phyloP scores from a whole-genome alignment of 1,140 invertebrate species.

The Drosophila sp. region DNA sequence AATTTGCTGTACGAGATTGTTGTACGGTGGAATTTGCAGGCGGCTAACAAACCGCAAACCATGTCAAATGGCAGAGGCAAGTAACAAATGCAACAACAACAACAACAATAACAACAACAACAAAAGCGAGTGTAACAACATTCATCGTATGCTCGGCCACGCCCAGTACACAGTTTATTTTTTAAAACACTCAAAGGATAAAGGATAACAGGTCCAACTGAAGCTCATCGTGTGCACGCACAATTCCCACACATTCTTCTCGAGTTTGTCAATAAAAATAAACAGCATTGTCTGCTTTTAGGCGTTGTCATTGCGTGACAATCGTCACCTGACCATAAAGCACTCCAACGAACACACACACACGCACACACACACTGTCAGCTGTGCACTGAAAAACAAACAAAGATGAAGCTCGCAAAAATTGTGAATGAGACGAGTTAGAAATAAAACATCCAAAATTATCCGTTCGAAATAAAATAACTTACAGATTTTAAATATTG shows the following conservation, averaged over 20 bases:
- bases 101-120: slow-evolving; percentile 61
- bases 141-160: slow-evolving; percentile 53
- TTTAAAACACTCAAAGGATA: slow-evolving; percentile 78
- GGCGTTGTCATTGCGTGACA: slow-evolving; percentile 71
- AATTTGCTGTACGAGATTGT: slow-evolving; percentile 76
- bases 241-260: slow-evolving; percentile 74
- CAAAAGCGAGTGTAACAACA: slow-evolving; percentile 49
- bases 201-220: slow-evolving; percentile 53
- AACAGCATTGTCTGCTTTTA: slow-evolving; percentile 61
- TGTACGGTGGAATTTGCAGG: slow-evolving; percentile 68
- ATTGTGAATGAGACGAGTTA: no score
- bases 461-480: no score
- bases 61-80: slow-evolving; percentile 73
- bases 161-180: slow-evolving; percentile 53
- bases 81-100: slow-evolving; percentile 61
- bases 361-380: slow-evolving; percentile 3
- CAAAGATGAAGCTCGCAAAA: neutral
- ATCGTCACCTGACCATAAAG: slow-evolving; percentile 64
- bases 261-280: slow-evolving; percentile 76
- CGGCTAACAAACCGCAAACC: slow-evolving; percentile 79
- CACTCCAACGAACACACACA: slow-evolving; percentile 5
- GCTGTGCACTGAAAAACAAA: slow-evolving; percentile 1
- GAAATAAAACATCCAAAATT: no score
- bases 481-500: neutral
- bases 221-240: slow-evolving; percentile 61